phyloP scores from a whole-genome alignment of 2,113 vertebrate species.

The Sterna hirundo region DNA sequence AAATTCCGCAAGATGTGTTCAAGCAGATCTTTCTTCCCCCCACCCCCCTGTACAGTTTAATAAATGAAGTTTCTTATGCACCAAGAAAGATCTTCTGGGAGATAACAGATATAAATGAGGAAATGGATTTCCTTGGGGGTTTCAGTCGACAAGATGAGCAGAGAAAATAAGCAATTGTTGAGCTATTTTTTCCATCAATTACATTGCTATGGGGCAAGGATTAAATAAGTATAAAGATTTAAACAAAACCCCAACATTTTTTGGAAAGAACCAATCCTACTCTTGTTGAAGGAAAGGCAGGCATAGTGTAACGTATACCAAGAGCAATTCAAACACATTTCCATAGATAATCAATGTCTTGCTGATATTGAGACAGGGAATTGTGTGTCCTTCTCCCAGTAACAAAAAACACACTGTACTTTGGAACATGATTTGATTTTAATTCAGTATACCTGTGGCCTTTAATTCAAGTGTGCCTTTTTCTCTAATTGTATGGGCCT shows the following conservation, averaged over 20 bases:
- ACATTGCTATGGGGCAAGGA: background rate
- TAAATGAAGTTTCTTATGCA: conserved; percentile 13
- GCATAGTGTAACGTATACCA: background rate
- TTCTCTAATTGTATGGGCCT: background rate
- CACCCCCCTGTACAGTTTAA: background rate
- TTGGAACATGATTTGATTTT: background rate
- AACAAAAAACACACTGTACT: background rate
- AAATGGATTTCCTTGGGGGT: background rate
- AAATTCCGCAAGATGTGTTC: background rate
- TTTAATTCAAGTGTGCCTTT: background rate
- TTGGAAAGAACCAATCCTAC: background rate
- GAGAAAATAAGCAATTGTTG: conserved; percentile 11
- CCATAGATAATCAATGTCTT: background rate
- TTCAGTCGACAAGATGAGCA: background rate
- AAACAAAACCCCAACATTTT: background rate
- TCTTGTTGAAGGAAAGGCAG: background rate
- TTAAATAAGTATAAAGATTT: background rate
- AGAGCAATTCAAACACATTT: background rate
- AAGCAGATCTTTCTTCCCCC: background rate
- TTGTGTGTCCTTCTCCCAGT: background rate
- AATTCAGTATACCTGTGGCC: background rate
- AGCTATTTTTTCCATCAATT: background rate
- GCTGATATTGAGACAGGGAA: background rate
- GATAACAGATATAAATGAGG: conserved; percentile 29
- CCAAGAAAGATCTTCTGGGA: background rate